Evolutionary conservation across 2,113 vertebrate genomes (phyloP).

Genomic region (Corythaixoides concolor): DNA sequence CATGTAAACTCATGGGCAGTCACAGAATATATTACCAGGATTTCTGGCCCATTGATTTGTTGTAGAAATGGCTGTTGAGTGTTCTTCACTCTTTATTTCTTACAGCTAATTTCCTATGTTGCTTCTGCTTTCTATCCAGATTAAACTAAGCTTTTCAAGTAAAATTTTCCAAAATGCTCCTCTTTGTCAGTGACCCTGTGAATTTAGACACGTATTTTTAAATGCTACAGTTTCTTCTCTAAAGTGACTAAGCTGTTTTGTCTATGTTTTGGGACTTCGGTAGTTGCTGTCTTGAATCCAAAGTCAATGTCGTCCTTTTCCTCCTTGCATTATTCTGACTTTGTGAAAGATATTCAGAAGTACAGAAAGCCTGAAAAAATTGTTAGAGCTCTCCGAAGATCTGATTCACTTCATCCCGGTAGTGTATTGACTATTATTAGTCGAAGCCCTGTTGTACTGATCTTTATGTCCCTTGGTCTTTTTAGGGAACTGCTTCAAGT

Average conservation of each 20-base stretch:
- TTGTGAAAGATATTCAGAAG: background rate
- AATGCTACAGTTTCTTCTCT: background rate
- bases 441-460: background rate
- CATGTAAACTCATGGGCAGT: background rate
- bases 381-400: background rate
- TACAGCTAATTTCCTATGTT: background rate
- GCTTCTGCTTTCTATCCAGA: background rate
- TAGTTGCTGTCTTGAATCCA: background rate
- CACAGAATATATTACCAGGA: background rate
- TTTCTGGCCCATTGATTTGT: background rate
- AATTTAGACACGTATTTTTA: background rate
- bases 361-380: background rate
- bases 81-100: background rate
- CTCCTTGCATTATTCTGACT: background rate
- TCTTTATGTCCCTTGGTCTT: background rate
- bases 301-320: background rate
- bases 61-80: background rate
- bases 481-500: background rate
- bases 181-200: background rate
- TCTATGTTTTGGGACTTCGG: background rate
- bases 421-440: conserved; percentile 10
- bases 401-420: background rate
- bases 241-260: background rate
- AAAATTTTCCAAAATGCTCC: background rate
- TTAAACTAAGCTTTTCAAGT: background rate